Conservation (phyloP, 64 coral and sea anemone genomes). For the Astreopora myriophthalma region DNA sequence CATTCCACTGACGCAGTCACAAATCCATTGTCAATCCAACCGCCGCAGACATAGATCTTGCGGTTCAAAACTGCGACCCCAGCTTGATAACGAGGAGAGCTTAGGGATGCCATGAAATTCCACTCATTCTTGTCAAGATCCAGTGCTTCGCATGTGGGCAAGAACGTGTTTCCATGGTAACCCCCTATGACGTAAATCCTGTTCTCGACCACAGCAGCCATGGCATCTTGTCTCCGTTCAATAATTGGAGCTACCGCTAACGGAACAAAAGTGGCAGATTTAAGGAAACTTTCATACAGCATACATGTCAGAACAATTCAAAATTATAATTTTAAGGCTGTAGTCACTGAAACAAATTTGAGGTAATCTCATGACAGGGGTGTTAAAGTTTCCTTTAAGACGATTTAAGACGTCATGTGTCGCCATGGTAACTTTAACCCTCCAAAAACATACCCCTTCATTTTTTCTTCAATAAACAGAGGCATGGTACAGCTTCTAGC, state of each 20-base stretch:
- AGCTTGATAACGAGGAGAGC: conserved; percentile 82
- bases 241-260: conserved; percentile 83
- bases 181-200: conserved; percentile 96
- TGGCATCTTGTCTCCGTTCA: conserved; percentile 93
- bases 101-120: conserved; percentile 82
- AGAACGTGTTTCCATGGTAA: conserved; percentile 77
- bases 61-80: conserved; percentile 83
- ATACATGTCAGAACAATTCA: not conserved
- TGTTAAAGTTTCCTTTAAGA: too few species aligned
- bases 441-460: too few species aligned
- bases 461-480: too few species aligned
- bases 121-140: conserved; percentile 84
- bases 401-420: too few species aligned
- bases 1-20: conserved; percentile 81
- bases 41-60: conserved; percentile 96
- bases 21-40: conserved; percentile 80
- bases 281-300: not conserved
- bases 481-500: too few species aligned
- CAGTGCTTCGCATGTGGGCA: conserved; percentile 82
- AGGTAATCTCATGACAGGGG: too few species aligned
- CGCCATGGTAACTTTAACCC: too few species aligned
- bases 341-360: too few species aligned
- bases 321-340: too few species aligned
- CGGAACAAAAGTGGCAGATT: not conserved
- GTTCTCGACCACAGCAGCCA: conserved; percentile 82